Evolutionary conservation across 2,797 vertebrate species (phyloP).

Genomic region (Eptatretus atami): DNA sequence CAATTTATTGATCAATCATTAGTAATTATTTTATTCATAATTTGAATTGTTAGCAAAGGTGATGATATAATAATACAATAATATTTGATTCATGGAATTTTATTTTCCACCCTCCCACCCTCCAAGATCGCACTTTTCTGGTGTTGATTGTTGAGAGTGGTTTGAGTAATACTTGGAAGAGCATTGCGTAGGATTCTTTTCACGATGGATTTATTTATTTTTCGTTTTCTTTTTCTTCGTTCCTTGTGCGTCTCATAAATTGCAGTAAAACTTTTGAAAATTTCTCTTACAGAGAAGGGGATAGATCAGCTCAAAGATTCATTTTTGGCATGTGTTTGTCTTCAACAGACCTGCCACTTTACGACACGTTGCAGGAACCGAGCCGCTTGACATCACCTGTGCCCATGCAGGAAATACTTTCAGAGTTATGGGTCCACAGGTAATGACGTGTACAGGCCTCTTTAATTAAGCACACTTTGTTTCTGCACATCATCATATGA

Average conservation of each 20-base stretch:
- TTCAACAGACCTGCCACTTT: conserved; percentile 45
- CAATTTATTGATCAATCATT: no score
- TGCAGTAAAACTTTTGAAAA: background rate
- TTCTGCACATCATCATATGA: no score
- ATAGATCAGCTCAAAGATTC: background rate
- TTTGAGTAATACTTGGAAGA: no score
- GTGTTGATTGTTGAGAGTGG: no score
- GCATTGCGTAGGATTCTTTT: no score
- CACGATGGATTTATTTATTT: fast-evolving
- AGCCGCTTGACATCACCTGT: conserved; percentile 81
- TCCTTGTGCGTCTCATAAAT: conserved; percentile 3
- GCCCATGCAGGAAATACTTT: conserved; percentile 84
- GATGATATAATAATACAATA: no score
- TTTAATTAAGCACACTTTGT: background rate
- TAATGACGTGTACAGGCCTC: conserved; percentile 11
- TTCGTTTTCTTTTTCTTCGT: conserved; percentile 6
- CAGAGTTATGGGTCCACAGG: conserved; percentile 82
- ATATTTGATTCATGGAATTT: no score
- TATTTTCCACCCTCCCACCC: no score
- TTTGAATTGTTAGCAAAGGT: no score
- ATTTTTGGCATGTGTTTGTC: conserved; percentile 8
- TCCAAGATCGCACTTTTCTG: no score
- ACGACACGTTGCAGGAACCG: conserved; percentile 60
- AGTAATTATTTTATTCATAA: no score
- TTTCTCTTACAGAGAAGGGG: background rate